These are phyloP conservation scores for Athripsodes cinereus DNA, from an alignment of 2,888 invertebrate species.

Conservation along the genomic window DNA sequence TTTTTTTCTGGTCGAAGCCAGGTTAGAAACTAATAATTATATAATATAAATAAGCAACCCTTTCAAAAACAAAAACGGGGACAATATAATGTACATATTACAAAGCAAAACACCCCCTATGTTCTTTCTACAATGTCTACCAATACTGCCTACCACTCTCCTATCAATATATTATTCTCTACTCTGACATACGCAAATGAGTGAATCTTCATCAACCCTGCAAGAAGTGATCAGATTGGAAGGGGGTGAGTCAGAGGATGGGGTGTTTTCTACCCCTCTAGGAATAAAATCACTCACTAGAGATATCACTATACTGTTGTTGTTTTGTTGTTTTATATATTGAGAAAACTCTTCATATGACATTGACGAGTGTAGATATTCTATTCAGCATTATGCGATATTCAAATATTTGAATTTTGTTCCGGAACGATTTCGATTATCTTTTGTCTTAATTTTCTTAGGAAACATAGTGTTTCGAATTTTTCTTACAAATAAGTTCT, in stretches of 20 bases:
- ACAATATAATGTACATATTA: background rate
- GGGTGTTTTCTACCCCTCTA: background rate
- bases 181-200: background rate
- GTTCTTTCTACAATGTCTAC: no score
- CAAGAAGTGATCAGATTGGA: background rate
- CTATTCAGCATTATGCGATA: background rate
- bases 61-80: conserved; percentile 2
- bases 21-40: no score
- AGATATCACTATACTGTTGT: no score
- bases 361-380: background rate
- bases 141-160: no score
- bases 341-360: background rate
- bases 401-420: no score
- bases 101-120: background rate
- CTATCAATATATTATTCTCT: background rate
- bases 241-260: background rate
- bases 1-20: no score
- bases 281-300: conserved; percentile 1
- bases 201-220: background rate
- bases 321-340: background rate
- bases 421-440: no score
- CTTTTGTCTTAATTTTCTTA: no score
- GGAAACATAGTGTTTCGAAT: no score
- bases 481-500: no score
- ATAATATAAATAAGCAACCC: background rate